These are phyloP conservation scores for Barbus barbus DNA, from an alignment of 2,113 vertebrate genomes.

Conservation along the genomic window DNA sequence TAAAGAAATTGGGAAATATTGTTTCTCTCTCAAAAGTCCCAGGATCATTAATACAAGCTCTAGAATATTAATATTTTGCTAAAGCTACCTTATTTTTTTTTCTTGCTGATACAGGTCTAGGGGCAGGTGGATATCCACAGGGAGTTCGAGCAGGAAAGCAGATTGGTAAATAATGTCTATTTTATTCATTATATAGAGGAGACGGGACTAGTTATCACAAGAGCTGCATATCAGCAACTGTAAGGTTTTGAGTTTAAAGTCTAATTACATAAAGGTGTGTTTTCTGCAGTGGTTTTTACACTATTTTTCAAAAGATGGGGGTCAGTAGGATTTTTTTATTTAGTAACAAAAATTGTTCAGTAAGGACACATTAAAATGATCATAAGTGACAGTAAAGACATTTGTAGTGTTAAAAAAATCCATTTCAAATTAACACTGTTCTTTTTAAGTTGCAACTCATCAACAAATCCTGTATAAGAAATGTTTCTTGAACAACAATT, in stretches of 20 bases:
- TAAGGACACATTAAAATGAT: neutral
- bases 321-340: no score
- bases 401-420: neutral
- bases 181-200: neutral
- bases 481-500: no score
- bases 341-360: no score
- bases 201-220: neutral
- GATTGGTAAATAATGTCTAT: slow-evolving; percentile 22
- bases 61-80: neutral
- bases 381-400: neutral
- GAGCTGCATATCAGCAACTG: neutral
- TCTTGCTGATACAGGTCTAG: slow-evolving; percentile 37
- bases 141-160: slow-evolving; percentile 47
- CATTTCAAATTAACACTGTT: neutral
- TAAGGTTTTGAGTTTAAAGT: neutral
- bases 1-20: neutral
- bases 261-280: neutral
- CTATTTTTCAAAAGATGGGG: neutral
- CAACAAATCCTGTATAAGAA: no score
- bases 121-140: slow-evolving; percentile 39
- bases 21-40: no score
- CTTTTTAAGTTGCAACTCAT: neutral
- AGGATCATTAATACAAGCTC: neutral
- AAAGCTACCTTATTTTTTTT: neutral
- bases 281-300: neutral